A percentile compares a stretch with the other conserved stretches of the same genome.
phyloP scores from a whole-genome alignment of 2,888 invertebrate genomes.

The Calameuta idolon region DNA sequence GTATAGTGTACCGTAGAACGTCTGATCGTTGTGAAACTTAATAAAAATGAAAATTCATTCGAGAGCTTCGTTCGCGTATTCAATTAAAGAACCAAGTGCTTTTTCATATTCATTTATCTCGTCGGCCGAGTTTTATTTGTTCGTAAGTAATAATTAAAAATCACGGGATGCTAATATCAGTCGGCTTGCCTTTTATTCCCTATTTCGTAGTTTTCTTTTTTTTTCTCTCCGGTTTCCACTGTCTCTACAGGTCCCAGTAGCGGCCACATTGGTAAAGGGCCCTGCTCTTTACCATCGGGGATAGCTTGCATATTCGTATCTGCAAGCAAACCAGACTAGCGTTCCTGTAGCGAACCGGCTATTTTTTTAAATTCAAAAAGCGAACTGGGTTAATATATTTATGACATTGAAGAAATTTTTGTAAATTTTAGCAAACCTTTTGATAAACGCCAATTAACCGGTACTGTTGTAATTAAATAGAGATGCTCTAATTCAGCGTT shows the following conservation, averaged over 20 bases:
- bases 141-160: slow-evolving; percentile 63
- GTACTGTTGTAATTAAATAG: neutral
- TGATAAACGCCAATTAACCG: neutral
- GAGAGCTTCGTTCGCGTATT: slow-evolving; percentile 42
- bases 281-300: slow-evolving; percentile 43
- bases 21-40: slow-evolving; percentile 30
- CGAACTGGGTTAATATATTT: slow-evolving; percentile 9
- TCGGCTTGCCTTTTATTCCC: slow-evolving; percentile 21
- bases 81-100: slow-evolving; percentile 62
- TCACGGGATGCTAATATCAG: slow-evolving; percentile 47
- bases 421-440: neutral
- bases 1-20: neutral
- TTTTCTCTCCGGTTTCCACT: slow-evolving; percentile 17
- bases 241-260: slow-evolving; percentile 12
- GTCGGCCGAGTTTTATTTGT: slow-evolving; percentile 45
- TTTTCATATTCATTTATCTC: slow-evolving; percentile 58
- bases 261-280: slow-evolving; percentile 29
- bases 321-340: slow-evolving; percentile 33
- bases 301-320: slow-evolving; percentile 43
- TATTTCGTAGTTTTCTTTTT: slow-evolving; percentile 46
- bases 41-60: slow-evolving; percentile 62
- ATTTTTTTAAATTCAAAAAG: slow-evolving; percentile 13
- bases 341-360: neutral
- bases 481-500: neutral
- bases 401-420: neutral